Evolutionary conservation across 2,797 vertebrate genomes (phyloP), one percentile per base, ranked within the genome.

Genomic region (Delichon dasypus): DNA sequence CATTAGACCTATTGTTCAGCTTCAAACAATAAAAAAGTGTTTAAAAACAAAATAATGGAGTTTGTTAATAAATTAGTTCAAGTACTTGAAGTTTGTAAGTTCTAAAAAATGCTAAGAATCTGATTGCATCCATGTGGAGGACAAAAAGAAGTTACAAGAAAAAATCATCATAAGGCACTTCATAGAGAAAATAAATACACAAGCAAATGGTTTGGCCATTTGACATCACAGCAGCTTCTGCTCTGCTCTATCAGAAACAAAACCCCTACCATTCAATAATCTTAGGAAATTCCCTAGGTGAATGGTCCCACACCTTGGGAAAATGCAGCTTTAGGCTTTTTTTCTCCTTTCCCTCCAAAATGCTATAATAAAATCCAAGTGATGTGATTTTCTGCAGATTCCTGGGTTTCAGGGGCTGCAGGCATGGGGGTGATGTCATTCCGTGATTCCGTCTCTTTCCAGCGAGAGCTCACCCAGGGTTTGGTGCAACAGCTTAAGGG

Each of bases 401-500:
- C 92, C 90, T 94, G 89, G 95, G 94, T 97, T 97, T 79, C 93
- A 90, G 72, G 96, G 96, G 97, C 83, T 95, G 89, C 74, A 84
- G 90, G 84, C 97, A 97, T 97, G 38, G 88, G 54, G 91, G 8
- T 30, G 55, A 6, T 16, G 42, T 18, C 48, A 19, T 22, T 42
- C 11, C 22, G 88, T 47, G 93, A 97, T 98, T 97, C 96, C 14
- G 11, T 45, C 48, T 57, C 85, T 78, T 94, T 76, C 96, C 97
- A 94, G 38, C 36, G 88, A 89, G 38, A 81, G 73, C 90, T 30
- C 67, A 58, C 29, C 80, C 44, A 61, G 72, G 77, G 86, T 94
- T 96, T 97, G 98, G 98, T 93, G 95, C 85, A 96, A 97, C 88
- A 97, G 91, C 81, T 95, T 94, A 85, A 94, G 68, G 97, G 72